Base-by-base conservation (phyloP, 2,888 invertebrate species). In the Xylocampa areola region DNA sequence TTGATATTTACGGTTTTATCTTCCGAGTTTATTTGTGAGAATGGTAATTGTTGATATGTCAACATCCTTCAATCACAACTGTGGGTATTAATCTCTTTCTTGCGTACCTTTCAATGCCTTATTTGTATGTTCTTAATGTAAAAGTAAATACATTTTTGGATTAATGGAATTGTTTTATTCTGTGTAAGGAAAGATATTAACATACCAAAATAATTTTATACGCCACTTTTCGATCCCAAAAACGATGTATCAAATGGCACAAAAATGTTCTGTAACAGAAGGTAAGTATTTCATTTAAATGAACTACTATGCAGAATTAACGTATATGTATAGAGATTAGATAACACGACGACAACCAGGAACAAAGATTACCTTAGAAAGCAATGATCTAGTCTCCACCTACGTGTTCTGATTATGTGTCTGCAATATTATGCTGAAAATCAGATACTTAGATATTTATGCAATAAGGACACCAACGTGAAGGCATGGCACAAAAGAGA, bases 1-100 rank as follows among this genome's bases (percentile, higher is more conserved):
- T 68, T 75, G 61, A 57, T 73, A 71, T 68, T 75, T 59, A 54
- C 35, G 7, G 50, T 39, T 11, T 53, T 61, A 50, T 54, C 30
- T 69, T 37, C 50, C 61, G 54, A 30, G 29, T 55, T 36, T 52
- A 54, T 61, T 36, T 58, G 41, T 41, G 16, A 32, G 19, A 43
- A 14, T 37, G 35, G 21, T 41, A 52, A 57, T 47, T 39, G 39
- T 44, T 52, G 35, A 43, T 39, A 43, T 8, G 32, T 58, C 14
- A 49, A 37, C 30, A 50, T 58, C 49, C 52, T 45, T 59, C 37
- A 27, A 17, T 25, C 7, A 11, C 55, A 52, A 52, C 52, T 69
- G 49, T n/a, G 11, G 25, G 23, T 17, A 14, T 60, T 44, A 41
- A 48, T 53, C 7, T 13, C n/a, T 47, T 60, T 41, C 14, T 36